Percentiles rank a stretch among this genome's conserved stretches.
Conservation (phyloP, 2,888 invertebrate genomes). For the Apamea crenata region DNA sequence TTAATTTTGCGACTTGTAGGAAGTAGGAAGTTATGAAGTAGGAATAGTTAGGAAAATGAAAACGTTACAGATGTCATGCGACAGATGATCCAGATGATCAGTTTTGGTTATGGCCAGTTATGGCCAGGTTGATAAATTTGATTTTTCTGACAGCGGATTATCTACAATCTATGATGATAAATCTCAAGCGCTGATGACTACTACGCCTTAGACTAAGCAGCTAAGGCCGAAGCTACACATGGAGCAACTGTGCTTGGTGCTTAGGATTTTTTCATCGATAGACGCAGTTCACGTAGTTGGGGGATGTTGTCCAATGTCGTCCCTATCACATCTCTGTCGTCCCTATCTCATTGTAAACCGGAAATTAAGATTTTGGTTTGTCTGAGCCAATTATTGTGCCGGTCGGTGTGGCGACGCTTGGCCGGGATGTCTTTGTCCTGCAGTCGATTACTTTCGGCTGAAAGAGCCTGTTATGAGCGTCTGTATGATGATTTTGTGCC, state of each 20-base stretch:
- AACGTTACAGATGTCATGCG: background rate
- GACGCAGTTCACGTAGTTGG: background rate
- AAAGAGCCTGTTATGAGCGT: too few relatives aligned
- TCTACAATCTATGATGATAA: slow-evolving; percentile 1
- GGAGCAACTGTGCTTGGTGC: background rate
- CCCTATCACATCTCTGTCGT: too few relatives aligned
- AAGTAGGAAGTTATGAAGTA: too few relatives aligned
- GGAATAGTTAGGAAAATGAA: too few relatives aligned
- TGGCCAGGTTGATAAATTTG: background rate
- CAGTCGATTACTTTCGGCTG: too few relatives aligned
- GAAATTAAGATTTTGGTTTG: too few relatives aligned
- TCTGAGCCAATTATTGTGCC: too few relatives aligned
- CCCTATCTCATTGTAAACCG: too few relatives aligned
- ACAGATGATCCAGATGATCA: background rate
- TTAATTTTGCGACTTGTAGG: background rate
- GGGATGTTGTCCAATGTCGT: too few relatives aligned
- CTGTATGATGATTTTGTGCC: too few relatives aligned
- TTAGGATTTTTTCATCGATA: background rate
- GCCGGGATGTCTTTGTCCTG: too few relatives aligned
- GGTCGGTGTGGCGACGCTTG: too few relatives aligned
- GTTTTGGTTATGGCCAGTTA: background rate
- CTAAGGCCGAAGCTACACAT: background rate
- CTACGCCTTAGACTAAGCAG: background rate
- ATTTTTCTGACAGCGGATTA: background rate
- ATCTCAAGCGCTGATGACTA: background rate